Conservation (phyloP, 2,888 invertebrate genomes). For the Tipula unca region DNA sequence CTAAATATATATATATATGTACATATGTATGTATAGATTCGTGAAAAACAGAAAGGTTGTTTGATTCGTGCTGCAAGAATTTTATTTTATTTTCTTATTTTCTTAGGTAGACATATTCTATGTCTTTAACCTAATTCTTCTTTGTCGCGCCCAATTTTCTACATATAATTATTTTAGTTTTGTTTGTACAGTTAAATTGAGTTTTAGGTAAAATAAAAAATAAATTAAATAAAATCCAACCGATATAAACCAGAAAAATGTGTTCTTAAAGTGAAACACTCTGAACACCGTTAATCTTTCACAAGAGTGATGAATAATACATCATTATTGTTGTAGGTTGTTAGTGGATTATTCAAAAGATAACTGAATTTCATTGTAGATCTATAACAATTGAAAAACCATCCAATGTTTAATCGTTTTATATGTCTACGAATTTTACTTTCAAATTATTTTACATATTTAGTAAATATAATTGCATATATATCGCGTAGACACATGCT, state of each 20-base stretch:
- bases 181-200: not conserved
- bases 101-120: not conserved
- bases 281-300: not conserved
- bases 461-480: not conserved
- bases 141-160: constrained; percentile 4
- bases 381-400: not conserved
- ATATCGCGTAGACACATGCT: not conserved
- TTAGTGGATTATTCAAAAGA: not conserved
- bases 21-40: not conserved
- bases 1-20: not conserved
- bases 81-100: not conserved
- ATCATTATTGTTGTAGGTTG: not conserved
- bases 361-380: not conserved
- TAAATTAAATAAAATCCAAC: not conserved
- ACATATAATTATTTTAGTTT: not conserved
- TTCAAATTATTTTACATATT: too few species aligned
- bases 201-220: not conserved
- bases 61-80: too few species aligned
- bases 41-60: too few species aligned
- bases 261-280: not conserved
- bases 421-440: too few species aligned
- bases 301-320: not conserved
- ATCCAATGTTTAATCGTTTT: too few species aligned
- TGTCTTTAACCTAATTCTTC: not conserved
- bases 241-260: not conserved